phyloP scores from a whole-genome alignment of 2,888 invertebrate genomes.

The Luperina testacea region DNA sequence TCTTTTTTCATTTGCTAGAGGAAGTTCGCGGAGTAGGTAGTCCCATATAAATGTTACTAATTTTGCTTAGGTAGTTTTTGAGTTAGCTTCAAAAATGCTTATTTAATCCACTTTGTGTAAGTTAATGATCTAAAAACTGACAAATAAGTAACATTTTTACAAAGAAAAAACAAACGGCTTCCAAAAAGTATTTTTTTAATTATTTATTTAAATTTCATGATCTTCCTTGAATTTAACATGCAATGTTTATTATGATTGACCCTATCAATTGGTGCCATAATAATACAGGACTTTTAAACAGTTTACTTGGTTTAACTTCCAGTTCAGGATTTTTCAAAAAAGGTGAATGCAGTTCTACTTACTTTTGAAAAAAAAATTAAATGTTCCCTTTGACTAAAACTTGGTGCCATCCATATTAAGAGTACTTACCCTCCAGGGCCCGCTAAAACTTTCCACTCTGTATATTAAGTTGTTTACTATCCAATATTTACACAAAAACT shows the following conservation, averaged over 20 bases:
- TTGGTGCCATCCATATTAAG: background rate
- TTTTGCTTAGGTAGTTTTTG: no score
- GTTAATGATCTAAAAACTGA: no score
- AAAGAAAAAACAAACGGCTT: no score
- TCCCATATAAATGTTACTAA: no score
- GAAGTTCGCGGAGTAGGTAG: no score
- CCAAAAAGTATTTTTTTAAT: background rate
- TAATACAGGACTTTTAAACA: no score
- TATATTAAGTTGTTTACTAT: background rate
- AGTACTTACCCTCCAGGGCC: background rate
- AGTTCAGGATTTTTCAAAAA: background rate
- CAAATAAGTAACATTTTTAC: no score
- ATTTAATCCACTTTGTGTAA: no score
- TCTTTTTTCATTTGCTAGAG: background rate
- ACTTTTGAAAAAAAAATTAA: background rate
- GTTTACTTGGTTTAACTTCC: background rate
- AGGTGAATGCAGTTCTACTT: background rate
- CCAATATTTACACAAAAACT: background rate
- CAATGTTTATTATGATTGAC: background rate
- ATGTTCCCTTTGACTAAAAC: background rate
- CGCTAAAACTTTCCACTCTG: background rate
- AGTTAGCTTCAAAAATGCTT: no score
- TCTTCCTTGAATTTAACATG: background rate
- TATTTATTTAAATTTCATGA: background rate
- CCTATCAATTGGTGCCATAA: background rate